phyloP scores from a whole-genome alignment of 2,797 vertebrate genomes.

The Trachurus trachurus region DNA sequence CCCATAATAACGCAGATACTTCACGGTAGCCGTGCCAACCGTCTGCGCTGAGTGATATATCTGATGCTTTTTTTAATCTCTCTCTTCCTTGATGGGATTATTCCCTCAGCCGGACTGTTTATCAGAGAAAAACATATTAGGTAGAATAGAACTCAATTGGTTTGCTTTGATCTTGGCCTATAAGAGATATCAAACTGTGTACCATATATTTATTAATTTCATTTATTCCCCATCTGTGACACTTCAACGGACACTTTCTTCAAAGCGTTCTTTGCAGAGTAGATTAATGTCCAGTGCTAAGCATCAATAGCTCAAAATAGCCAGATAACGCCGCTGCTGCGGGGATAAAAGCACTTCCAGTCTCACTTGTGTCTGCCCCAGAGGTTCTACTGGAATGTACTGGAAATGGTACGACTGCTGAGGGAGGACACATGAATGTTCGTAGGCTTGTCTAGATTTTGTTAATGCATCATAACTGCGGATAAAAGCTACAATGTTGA shows the following conservation, averaged over 20 bases:
- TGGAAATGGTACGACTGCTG: slow-evolving; percentile 32
- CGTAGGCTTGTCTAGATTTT: slow-evolving; percentile 42
- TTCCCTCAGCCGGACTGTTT: slow-evolving; percentile 80
- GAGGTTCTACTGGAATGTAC: slow-evolving; percentile 35
- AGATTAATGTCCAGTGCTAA: slow-evolving; percentile 83
- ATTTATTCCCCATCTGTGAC: slow-evolving; percentile 77
- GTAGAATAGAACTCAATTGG: slow-evolving; percentile 83
- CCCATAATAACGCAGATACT: slow-evolving; percentile 79
- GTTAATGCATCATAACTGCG: slow-evolving; percentile 37
- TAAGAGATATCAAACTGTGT: slow-evolving; percentile 80
- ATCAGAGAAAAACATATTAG: slow-evolving; percentile 84
- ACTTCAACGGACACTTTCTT: slow-evolving; percentile 78
- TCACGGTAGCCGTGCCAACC: slow-evolving; percentile 70
- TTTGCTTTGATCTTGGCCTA: slow-evolving; percentile 79
- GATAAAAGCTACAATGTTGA: slow-evolving; percentile 43
- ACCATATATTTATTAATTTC: slow-evolving; percentile 78
- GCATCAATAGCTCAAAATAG: slow-evolving; percentile 79
- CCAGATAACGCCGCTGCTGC: slow-evolving; percentile 68
- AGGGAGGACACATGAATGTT: slow-evolving; percentile 41
- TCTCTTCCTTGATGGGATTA: slow-evolving; percentile 85
- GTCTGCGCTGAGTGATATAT: slow-evolving; percentile 80
- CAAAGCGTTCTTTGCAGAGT: slow-evolving; percentile 75
- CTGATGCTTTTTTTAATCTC: slow-evolving; percentile 79
- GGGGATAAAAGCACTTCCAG: slow-evolving; percentile 67
- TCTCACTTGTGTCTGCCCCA: slow-evolving; percentile 46